A percentile compares a stretch with the other conserved stretches of the same genome.
These are phyloP conservation scores for Pseudobourletiella spinata DNA, from an alignment of 1,140 invertebrate genomes.

Conservation along the genomic window DNA sequence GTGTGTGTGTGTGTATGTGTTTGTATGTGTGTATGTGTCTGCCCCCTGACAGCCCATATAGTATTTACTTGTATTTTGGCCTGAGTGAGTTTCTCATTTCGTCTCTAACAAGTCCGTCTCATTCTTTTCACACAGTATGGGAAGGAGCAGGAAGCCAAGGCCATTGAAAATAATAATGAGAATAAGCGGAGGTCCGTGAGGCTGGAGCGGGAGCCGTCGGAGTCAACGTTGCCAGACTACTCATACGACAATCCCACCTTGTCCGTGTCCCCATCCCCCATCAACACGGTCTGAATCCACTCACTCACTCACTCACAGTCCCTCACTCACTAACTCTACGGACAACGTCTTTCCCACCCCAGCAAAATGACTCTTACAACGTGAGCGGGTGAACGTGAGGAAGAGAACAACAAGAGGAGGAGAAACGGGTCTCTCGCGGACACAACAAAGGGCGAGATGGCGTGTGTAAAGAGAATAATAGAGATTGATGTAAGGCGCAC, in stretches of 20 bases:
- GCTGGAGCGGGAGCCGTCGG: slow-evolving; percentile 17
- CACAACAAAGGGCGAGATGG: too few species aligned
- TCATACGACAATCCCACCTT: slow-evolving; percentile 28
- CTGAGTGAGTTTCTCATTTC: too few species aligned
- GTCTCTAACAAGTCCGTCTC: too few species aligned
- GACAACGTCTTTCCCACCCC: not conserved
- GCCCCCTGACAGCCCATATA: too few species aligned
- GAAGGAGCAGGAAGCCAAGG: not conserved
- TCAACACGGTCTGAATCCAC: not conserved
- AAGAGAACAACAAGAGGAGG: not conserved
- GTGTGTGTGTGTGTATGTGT: too few species aligned
- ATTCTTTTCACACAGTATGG: not conserved
- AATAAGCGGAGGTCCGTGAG: not conserved
- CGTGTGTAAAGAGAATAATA: too few species aligned
- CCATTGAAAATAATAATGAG: not conserved
- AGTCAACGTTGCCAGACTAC: slow-evolving; percentile 24
- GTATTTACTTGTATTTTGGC: too few species aligned
- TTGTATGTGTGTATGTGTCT: too few species aligned
- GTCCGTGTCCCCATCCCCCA: slow-evolving; percentile 4
- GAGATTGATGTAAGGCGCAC: too few species aligned
- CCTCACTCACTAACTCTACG: not conserved
- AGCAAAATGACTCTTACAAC: not conserved
- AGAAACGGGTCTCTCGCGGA: too few species aligned
- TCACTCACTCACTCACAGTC: not conserved
- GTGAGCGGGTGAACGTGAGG: not conserved